Percentiles rank a stretch among this genome's conserved stretches.
These are phyloP conservation scores for Nanger granti DNA, from an alignment of 2,113 vertebrate genomes.

Conservation along the genomic window DNA sequence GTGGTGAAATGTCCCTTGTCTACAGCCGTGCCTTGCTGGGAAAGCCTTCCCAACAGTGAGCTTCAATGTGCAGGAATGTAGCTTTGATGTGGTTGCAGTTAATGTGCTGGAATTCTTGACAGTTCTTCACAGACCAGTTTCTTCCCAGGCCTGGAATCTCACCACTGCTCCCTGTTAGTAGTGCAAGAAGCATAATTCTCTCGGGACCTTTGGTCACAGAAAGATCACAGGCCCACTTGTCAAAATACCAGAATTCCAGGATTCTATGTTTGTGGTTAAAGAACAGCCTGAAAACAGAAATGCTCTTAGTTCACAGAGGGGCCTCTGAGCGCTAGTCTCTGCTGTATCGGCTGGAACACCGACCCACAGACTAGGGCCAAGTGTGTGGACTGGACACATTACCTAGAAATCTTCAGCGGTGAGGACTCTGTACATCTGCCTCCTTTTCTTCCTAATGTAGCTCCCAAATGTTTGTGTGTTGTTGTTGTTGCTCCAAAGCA, in stretches of 20 bases:
- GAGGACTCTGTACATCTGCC: background rate
- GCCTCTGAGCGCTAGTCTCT: constrained; percentile 6
- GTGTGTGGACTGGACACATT: background rate
- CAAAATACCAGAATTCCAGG: background rate
- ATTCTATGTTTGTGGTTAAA: background rate
- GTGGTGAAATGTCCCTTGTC: background rate
- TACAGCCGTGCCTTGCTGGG: background rate
- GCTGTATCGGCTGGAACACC: constrained; percentile 12
- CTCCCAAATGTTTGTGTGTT: background rate
- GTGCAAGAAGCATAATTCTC: background rate
- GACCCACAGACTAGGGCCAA: constrained; percentile 27
- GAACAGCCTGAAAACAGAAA: background rate
- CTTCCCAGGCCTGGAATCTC: constrained; percentile 20
- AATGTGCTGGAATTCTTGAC: background rate
- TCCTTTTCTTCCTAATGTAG: background rate
- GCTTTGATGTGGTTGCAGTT: background rate
- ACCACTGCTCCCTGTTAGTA: background rate
- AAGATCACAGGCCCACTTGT: background rate
- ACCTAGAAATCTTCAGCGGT: constrained; percentile 40
- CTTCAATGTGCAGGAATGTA: background rate
- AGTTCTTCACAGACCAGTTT: background rate
- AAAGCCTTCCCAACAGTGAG: background rate
- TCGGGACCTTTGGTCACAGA: background rate
- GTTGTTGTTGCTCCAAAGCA: background rate
- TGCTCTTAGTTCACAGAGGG: constrained; percentile 11